Conservation (phyloP, 35 echinoderm and acorn worm species). For the Eucidaris tribuloides region DNA sequence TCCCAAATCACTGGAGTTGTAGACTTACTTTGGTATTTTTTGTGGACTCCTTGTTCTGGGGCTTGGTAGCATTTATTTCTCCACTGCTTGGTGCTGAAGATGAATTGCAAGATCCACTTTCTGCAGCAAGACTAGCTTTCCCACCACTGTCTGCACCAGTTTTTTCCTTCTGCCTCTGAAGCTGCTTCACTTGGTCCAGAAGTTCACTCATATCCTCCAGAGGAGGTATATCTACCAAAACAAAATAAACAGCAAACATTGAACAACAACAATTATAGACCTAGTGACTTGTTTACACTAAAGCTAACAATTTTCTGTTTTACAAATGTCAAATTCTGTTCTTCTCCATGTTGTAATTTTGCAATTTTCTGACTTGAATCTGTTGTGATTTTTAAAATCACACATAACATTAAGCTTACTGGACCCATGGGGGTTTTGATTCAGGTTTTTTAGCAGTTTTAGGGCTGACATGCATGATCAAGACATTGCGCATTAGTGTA, state of each 20-base stretch:
- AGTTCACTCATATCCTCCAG: slow-evolving; percentile 90
- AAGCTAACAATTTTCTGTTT: no score
- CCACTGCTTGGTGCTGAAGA: background rate
- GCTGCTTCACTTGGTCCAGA: slow-evolving; percentile 50
- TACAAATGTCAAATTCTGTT: no score
- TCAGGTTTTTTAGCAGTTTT: no score
- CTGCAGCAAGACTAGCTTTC: background rate
- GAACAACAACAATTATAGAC: background rate
- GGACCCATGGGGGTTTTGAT: no score
- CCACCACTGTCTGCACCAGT: background rate
- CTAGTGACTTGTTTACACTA: no score
- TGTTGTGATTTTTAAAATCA: no score
- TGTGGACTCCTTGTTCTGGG: background rate
- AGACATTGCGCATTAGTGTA: no score
- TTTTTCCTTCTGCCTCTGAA: slow-evolving; percentile 22
- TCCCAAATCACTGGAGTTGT: background rate
- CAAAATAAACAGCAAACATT: background rate
- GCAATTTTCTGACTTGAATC: no score
- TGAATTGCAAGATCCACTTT: background rate
- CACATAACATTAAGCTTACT: no score
- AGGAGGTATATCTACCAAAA: slow-evolving; percentile 61
- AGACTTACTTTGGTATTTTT: background rate
- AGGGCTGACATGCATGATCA: no score
- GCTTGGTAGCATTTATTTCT: background rate
- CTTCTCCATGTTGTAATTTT: no score